A percentile compares a stretch with the other conserved stretches of the same genome.
phyloP scores from a whole-genome alignment of 2,888 invertebrate genomes.

The Andrena trimmerana region DNA sequence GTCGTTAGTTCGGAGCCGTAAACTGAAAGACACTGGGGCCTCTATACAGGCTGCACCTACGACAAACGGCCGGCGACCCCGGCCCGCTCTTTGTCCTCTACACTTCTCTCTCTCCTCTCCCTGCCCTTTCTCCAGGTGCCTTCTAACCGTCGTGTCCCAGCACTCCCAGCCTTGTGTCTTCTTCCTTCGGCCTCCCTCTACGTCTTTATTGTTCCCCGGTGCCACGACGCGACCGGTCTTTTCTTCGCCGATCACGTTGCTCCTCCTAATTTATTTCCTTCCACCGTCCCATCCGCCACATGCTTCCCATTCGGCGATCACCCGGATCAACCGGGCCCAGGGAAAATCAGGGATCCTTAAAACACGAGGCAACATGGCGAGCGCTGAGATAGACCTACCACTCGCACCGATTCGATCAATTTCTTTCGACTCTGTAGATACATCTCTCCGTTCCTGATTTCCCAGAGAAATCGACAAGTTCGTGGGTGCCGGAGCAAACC shows the following conservation, averaged over 20 bases:
- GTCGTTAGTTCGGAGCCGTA: constrained; percentile 16
- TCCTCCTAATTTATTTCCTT: constrained; percentile 33
- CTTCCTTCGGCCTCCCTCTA: constrained; percentile 15
- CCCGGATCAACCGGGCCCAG: no score
- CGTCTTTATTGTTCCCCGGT: constrained; percentile 41
- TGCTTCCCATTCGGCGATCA: no score
- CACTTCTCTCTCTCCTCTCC: constrained; percentile 39
- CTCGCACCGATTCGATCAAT: background rate
- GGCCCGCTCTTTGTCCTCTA: constrained; percentile 74
- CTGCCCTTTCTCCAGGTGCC: constrained; percentile 45
- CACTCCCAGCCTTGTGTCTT: constrained; percentile 2
- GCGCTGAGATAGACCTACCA: background rate
- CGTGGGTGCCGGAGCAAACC: background rate
- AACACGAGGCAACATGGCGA: background rate
- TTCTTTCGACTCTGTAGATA: background rate
- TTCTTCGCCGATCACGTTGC: constrained; percentile 48
- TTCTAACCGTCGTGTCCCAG: constrained; percentile 10
- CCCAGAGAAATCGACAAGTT: background rate
- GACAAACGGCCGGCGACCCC: constrained; percentile 78
- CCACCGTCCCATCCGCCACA: background rate
- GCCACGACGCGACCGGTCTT: constrained; percentile 42
- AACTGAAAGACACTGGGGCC: constrained; percentile 53
- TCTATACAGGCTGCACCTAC: constrained; percentile 70
- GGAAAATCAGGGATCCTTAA: no score
- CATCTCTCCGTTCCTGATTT: no score